Evolutionary conservation across 2,888 invertebrate genomes (phyloP).

Genomic region (Gryllus longicercus): DNA sequence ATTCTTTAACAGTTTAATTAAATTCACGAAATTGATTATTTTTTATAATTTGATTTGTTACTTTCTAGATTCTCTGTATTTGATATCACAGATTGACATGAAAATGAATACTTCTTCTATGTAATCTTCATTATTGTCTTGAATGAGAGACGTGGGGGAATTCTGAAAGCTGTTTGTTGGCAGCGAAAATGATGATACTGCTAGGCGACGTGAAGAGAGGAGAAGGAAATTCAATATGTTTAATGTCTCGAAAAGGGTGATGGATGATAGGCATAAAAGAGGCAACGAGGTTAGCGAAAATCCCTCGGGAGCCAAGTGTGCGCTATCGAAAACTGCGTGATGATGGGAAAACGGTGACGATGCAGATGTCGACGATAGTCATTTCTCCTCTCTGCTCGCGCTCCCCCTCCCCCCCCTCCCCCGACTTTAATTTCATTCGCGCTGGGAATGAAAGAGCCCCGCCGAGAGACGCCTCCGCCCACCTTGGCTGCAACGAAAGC

Average conservation of each 20-base stretch:
- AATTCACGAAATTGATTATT: neutral
- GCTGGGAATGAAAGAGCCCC: neutral
- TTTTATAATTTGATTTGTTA: neutral
- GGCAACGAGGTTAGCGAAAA: neutral
- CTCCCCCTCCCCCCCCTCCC: neutral
- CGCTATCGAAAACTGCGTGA: neutral
- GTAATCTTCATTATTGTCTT: no score
- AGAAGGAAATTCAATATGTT: constrained; percentile 1
- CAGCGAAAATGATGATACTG: neutral
- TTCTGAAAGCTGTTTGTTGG: neutral
- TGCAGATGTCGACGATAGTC: neutral
- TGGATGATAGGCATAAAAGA: neutral
- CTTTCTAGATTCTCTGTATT: neutral
- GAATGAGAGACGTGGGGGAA: no score
- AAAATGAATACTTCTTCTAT: no score
- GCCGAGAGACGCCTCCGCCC: no score
- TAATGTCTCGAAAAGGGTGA: constrained; percentile 17
- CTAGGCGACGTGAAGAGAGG: neutral
- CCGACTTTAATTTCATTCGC: neutral
- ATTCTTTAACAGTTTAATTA: neutral
- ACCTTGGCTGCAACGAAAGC: no score
- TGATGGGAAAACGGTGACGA: neutral
- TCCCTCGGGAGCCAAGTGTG: neutral
- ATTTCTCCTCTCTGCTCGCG: neutral
- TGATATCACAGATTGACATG: no score